A percentile compares a stretch with the other conserved stretches of the same genome.
Evolutionary conservation across 2,888 invertebrate species (phyloP).

Genomic region (Micoletzkya japonica): DNA sequence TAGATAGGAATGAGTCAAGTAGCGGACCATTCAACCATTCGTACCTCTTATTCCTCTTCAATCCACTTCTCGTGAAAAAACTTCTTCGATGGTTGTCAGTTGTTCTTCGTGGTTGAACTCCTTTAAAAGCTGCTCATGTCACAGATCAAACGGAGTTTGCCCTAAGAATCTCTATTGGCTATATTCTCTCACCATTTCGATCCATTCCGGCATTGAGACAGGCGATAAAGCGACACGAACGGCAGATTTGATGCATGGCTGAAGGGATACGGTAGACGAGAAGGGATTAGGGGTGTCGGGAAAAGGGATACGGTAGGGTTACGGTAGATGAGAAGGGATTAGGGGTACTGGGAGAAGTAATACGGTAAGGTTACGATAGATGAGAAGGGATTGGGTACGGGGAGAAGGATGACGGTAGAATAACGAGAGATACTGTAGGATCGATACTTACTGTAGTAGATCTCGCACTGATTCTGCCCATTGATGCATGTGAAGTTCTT

Average conservation of each 20-base stretch:
- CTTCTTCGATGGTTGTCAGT: conserved; percentile 34
- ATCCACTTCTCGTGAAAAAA: conserved; percentile 56
- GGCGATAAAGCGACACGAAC: conserved; percentile 51
- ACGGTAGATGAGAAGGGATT: too few relatives aligned
- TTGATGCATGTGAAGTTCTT: conserved; percentile 48
- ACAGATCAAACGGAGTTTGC: not conserved
- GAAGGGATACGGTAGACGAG: too few relatives aligned
- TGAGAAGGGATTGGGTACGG: too few relatives aligned
- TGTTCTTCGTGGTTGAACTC: conserved; percentile 45
- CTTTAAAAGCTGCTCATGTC: conserved; percentile 13
- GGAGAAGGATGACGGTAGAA: too few relatives aligned
- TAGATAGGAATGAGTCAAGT: not conserved
- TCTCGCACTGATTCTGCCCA: conserved; percentile 40
- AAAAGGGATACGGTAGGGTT: too few relatives aligned
- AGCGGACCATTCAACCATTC: not conserved
- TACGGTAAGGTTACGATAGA: too few relatives aligned
- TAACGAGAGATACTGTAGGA: not conserved
- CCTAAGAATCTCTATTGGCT: not conserved
- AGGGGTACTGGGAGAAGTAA: too few relatives aligned
- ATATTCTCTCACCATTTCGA: conserved; percentile 16
- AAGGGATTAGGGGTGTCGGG: too few relatives aligned
- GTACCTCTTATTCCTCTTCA: conserved; percentile 55
- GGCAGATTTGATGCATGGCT: conserved; percentile 58
- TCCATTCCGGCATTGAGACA: conserved; percentile 58
- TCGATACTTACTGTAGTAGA: conserved; percentile 45